These are phyloP conservation scores for Troilus luridus DNA, from an alignment of 2,888 invertebrate species.

Conservation along the genomic window DNA sequence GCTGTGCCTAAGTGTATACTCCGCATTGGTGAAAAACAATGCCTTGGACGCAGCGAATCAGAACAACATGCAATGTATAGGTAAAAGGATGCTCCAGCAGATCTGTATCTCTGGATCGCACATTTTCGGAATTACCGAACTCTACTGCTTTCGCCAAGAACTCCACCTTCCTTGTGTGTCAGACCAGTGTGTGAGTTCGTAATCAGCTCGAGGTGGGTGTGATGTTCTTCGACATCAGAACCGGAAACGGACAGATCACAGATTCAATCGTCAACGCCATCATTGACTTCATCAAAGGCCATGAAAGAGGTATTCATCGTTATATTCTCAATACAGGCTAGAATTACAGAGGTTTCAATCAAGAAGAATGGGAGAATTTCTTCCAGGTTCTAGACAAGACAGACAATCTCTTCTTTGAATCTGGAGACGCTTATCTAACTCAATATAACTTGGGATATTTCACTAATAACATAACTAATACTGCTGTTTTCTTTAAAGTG, in stretches of 20 bases:
- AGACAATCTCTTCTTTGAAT: not conserved
- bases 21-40: not conserved
- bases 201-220: not conserved
- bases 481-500: not conserved
- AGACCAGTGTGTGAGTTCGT: not conserved
- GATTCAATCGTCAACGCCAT: not conserved
- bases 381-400: not conserved
- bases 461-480: not conserved
- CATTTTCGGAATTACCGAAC: not conserved
- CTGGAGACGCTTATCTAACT: not conserved
- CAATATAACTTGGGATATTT: not conserved
- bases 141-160: not conserved
- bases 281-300: not conserved
- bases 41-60: not conserved
- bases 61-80: not conserved
- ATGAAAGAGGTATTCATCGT: not conserved
- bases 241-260: not conserved
- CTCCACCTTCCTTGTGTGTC: not conserved
- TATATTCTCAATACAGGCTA: not conserved
- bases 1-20: not conserved
- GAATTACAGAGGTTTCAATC: not conserved
- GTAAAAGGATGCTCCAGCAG: not conserved
- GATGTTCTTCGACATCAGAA: not conserved
- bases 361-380: not conserved
- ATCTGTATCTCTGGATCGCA: not conserved